These are phyloP conservation scores for Pituophis catenifer DNA, from an alignment of 2,113 vertebrate genomes.

Conservation along the genomic window DNA sequence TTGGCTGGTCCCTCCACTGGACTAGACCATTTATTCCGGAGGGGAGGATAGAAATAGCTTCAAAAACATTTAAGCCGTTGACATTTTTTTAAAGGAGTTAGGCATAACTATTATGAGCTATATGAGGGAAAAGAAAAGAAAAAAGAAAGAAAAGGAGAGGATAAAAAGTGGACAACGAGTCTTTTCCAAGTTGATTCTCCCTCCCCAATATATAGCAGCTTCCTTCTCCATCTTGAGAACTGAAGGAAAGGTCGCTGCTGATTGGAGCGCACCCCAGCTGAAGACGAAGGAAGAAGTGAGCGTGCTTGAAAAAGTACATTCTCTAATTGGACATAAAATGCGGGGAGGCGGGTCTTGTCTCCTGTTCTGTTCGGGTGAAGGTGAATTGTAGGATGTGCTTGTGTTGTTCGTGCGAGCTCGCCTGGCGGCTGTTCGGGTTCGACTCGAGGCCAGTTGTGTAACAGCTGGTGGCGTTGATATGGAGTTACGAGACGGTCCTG, in stretches of 20 bases:
- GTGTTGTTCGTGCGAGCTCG: neutral
- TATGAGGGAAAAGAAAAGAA: neutral
- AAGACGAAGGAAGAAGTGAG: conserved; percentile 27
- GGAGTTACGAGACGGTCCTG: neutral
- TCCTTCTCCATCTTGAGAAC: neutral
- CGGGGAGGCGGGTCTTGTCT: neutral
- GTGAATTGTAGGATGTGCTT: conserved; percentile 71
- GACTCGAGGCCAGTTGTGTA: neutral
- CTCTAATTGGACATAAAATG: conserved; percentile 53
- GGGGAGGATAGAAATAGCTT: neutral
- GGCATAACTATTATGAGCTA: neutral
- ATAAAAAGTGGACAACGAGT: too few species aligned
- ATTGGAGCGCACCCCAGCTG: conserved; percentile 31
- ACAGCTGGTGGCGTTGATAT: neutral
- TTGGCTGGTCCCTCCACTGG: neutral
- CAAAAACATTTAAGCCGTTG: neutral
- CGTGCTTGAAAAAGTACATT: too few species aligned
- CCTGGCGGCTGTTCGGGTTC: neutral
- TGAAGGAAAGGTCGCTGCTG: neutral
- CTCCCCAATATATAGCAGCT: neutral
- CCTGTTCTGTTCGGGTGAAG: conserved; percentile 58
- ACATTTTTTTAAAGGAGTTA: neutral
- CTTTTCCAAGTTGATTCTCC: neutral
- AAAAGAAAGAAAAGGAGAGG: neutral
- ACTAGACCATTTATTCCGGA: neutral